A percentile compares a stretch with the other conserved stretches of the same genome.
Conservation (phyloP, 2,888 invertebrate species). For the Macaria liturata region DNA sequence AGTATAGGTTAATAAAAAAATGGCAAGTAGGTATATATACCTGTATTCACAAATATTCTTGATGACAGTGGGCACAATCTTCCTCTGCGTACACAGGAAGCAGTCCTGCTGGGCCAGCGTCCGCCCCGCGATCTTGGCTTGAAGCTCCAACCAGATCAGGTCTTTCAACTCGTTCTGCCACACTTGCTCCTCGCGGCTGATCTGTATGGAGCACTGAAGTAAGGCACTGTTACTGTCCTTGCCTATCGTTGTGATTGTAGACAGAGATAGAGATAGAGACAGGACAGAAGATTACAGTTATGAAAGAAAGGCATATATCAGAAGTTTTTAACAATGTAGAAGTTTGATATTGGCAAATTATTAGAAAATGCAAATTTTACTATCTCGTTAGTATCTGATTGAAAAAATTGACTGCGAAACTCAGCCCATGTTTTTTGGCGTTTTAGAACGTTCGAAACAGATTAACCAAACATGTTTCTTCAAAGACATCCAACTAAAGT, state of each 20-base stretch:
- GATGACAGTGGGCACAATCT: conserved; percentile 87
- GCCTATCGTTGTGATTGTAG: background rate
- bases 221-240: conserved; percentile 8
- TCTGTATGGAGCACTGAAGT: conserved; percentile 61
- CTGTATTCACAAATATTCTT: conserved; percentile 90
- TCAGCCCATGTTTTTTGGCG: too few species aligned
- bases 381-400: too few species aligned
- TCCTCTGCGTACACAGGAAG: conserved; percentile 88
- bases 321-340: too few species aligned
- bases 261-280: conserved; percentile 5
- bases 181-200: conserved; percentile 92
- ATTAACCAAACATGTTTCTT: too few species aligned
- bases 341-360: too few species aligned
- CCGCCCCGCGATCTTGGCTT: conserved; percentile 91
- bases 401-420: too few species aligned
- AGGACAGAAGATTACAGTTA: background rate
- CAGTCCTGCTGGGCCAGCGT: conserved; percentile 90
- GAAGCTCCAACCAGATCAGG: conserved; percentile 95
- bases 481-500: too few species aligned
- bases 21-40: conserved; percentile 63
- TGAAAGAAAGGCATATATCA: too few species aligned
- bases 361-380: too few species aligned
- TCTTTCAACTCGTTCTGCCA: conserved; percentile 96
- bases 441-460: too few species aligned
- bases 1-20: too few species aligned